These are phyloP conservation scores for Sinocyclocheilus grahami DNA, from an alignment of 2,113 vertebrate genomes.

Conservation along the genomic window DNA sequence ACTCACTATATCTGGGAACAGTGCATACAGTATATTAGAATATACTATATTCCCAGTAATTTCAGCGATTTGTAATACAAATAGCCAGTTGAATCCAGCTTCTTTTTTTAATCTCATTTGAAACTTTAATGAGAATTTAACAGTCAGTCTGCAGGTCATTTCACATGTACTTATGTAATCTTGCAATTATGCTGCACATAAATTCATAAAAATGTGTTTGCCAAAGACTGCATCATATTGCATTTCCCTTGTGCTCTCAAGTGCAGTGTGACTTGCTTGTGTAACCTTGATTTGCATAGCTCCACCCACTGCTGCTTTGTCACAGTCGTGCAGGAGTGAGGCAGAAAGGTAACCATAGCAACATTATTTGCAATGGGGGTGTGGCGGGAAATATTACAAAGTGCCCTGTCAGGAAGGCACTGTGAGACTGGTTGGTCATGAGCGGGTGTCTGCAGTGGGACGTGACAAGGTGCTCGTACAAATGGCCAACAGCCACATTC, in stretches of 20 bases:
- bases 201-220: neutral
- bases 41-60: neutral
- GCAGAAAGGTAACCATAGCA: slow-evolving; percentile 65
- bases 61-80: neutral
- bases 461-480: slow-evolving; percentile 66
- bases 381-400: slow-evolving; percentile 59
- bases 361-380: slow-evolving; percentile 50
- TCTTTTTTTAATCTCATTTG: neutral
- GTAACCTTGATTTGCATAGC: slow-evolving; percentile 49
- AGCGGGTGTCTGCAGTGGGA: slow-evolving; percentile 74
- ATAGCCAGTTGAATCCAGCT: neutral
- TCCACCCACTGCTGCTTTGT: slow-evolving; percentile 53
- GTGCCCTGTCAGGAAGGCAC: slow-evolving; percentile 40
- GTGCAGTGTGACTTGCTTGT: slow-evolving; percentile 39
- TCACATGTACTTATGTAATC: neutral
- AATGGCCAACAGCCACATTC: slow-evolving; percentile 42
- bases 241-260: neutral
- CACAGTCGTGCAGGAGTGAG: slow-evolving; percentile 41
- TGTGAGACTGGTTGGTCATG: slow-evolving; percentile 60
- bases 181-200: neutral
- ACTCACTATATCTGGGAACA: neutral
- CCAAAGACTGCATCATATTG: neutral
- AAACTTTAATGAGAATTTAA: neutral
- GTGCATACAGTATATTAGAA: neutral
- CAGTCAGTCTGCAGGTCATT: neutral